A percentile compares a stretch with the other conserved stretches of the same genome.
These are phyloP conservation scores for Adineta ricciae DNA, from an alignment of 2,888 invertebrate genomes.

Conservation along the genomic window DNA sequence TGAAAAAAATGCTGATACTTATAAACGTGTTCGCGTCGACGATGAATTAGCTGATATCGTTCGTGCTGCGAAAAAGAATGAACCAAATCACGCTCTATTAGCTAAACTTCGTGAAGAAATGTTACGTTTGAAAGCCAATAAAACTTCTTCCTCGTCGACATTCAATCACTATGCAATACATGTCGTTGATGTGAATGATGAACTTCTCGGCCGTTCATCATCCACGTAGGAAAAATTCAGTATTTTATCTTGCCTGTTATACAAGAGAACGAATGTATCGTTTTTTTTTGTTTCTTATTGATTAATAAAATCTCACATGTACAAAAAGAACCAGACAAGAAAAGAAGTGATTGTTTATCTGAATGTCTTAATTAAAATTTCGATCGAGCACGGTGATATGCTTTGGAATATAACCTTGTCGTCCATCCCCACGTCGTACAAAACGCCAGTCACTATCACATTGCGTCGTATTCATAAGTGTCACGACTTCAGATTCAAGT, in stretches of 20 bases:
- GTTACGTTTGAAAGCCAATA: conserved; percentile 22
- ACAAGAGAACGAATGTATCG: neutral
- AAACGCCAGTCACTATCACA: neutral
- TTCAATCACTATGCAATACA: neutral
- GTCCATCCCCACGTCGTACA: neutral
- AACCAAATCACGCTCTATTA: conserved; percentile 28
- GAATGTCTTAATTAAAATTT: neutral
- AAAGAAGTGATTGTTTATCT: too few relatives aligned
- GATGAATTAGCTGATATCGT: conserved; percentile 10
- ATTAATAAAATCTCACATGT: neutral
- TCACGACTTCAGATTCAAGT: conserved; percentile 4
- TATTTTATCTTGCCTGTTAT: neutral
- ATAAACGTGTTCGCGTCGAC: conserved; percentile 22
- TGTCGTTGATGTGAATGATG: conserved; percentile 7
- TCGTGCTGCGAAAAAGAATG: conserved; percentile 5
- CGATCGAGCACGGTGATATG: neutral
- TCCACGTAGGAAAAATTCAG: neutral
- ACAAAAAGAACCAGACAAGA: neutral
- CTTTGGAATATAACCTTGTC: neutral
- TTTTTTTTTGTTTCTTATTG: neutral
- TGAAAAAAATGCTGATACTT: conserved; percentile 57
- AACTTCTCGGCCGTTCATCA: neutral
- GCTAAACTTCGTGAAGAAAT: conserved; percentile 33
- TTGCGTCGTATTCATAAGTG: neutral
- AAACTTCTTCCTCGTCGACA: neutral